Evolutionary conservation across 2,797 vertebrate species (phyloP), one percentile per base, ranked within the genome.

Genomic region (Gobionotothen gibberifrons): DNA sequence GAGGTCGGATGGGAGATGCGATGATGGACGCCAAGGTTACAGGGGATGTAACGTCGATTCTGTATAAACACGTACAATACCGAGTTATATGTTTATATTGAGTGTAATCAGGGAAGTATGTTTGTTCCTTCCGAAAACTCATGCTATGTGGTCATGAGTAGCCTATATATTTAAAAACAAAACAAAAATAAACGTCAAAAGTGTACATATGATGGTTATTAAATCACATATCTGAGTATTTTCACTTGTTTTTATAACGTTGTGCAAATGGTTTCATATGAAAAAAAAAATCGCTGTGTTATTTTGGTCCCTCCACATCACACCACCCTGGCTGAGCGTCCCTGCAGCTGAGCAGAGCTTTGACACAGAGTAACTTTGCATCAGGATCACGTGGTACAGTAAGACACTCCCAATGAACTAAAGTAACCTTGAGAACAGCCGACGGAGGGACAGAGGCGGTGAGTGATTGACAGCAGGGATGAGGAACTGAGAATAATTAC

Each of bases 371-470:
- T 87, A 89, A 85, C 83, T 70, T 76, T 60, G 83, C 90, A 65
- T 88, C 82, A 77, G 61, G 17, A n/a, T 85, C 90, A 92, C 88
- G 84, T 93, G 90, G 60, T 86, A 7, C 60, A 52, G 2, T 2
- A 81, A 81, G 83, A 64, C 87, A 70, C 89, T 57, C 92, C 92
- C 89, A 79, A 0, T 91, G 91, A 92, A 92, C 93, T 88, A 78
- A 74, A 87, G 87, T 93, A 93, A 93, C 92, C 92, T 90, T 90
- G 89, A 90, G 78, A 81, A 72, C 42, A 80, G 52, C 81, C 69
- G 85, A 86, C 67, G 74, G 21, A 80, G 70, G 66, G 76, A 57
- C 47, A 19, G 64, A 53, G 47, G 47, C 21, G 52, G 17, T 12
- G 74, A 52, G 54, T 29, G 40, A 58, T 46, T 42, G 56, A n/a